phyloP scores from a whole-genome alignment of 2,113 vertebrate genomes.

The Phrynosoma platyrhinos region DNA sequence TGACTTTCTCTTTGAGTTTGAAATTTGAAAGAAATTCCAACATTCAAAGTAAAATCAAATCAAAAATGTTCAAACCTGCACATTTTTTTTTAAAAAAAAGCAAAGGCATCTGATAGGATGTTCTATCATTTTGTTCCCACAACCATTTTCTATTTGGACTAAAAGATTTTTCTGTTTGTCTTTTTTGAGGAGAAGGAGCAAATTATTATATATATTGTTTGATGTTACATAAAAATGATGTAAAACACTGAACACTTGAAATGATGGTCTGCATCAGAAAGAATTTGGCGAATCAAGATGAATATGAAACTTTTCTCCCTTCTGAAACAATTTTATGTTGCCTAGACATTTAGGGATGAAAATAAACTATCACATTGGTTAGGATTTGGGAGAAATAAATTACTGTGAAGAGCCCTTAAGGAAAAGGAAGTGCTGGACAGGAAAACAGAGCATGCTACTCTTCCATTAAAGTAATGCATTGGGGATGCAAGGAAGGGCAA shows the following conservation, averaged over 20 bases:
- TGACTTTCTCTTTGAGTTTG: slow-evolving; percentile 25
- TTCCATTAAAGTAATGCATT: neutral
- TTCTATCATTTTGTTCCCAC: neutral
- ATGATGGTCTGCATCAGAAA: neutral
- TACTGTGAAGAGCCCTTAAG: neutral
- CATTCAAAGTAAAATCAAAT: slow-evolving; percentile 35
- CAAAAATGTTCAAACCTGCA: neutral
- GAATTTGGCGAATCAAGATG: neutral
- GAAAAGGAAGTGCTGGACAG: neutral
- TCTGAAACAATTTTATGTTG: neutral
- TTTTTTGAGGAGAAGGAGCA: too few relatives aligned
- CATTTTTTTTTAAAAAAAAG: slow-evolving; percentile 14
- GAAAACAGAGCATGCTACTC: neutral
- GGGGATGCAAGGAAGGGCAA: too few relatives aligned
- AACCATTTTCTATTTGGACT: neutral
- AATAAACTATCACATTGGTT: neutral
- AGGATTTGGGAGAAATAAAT: slow-evolving; percentile 12
- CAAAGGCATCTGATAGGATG: slow-evolving; percentile 3
- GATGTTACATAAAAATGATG: too few relatives aligned
- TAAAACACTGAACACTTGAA: neutral
- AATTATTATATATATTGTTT: too few relatives aligned
- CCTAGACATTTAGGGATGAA: neutral
- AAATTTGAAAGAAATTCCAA: slow-evolving; percentile 15
- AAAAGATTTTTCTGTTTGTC: too few relatives aligned
- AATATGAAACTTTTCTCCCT: neutral